These are phyloP conservation scores for Pipa parva DNA, from an alignment of 2,113 vertebrate species.

Conservation along the genomic window DNA sequence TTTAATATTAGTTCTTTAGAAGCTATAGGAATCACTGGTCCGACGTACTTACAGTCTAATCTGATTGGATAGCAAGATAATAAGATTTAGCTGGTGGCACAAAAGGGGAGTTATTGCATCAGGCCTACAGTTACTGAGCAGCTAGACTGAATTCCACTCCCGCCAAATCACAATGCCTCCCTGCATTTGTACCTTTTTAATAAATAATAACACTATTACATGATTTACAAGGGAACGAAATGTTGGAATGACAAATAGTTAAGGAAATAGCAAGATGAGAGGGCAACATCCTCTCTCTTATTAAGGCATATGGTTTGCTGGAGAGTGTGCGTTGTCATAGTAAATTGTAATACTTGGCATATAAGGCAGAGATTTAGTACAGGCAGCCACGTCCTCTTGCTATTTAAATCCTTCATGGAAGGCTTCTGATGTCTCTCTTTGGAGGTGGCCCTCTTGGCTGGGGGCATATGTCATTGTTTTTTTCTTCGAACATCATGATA, in stretches of 20 bases:
- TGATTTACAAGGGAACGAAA: neutral
- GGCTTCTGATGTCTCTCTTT: slow-evolving; percentile 90
- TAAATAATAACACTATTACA: slow-evolving; percentile 25
- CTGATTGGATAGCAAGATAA: neutral
- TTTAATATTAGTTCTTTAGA: neutral
- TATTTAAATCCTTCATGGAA: slow-evolving; percentile 70
- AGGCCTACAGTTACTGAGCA: no score
- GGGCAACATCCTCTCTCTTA: neutral
- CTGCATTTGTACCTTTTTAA: neutral
- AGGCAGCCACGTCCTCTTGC: no score
- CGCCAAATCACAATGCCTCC: neutral
- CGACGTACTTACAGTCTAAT: slow-evolving; percentile 1
- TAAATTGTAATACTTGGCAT: slow-evolving; percentile 21
- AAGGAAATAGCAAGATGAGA: neutral
- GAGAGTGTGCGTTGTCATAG: slow-evolving; percentile 7
- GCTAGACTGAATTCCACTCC: neutral
- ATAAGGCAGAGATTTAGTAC: neutral
- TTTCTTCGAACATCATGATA: slow-evolving; percentile 95
- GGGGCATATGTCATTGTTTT: slow-evolving; percentile 71
- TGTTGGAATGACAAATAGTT: slow-evolving; percentile 1
- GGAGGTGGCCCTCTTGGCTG: slow-evolving; percentile 84
- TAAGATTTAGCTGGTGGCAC: no score
- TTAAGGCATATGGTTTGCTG: slow-evolving; percentile 24
- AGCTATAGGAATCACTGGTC: neutral
- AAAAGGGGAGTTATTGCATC: no score